These are phyloP conservation scores for Glaucomys volans DNA, from an alignment of 2,113 vertebrate species.

Conservation along the genomic window DNA sequence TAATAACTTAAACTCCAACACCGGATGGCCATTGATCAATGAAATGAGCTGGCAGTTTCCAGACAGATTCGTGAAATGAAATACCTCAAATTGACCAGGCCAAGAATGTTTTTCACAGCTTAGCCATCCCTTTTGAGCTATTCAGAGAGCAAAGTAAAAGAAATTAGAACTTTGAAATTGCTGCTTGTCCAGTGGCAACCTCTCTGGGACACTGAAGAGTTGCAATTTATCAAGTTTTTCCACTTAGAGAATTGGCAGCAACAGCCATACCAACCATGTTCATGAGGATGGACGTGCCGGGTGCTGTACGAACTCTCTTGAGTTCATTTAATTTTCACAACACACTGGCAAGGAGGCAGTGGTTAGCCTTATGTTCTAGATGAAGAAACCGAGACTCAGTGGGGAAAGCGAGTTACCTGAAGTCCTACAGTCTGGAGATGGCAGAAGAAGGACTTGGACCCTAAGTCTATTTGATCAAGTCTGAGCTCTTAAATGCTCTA, in stretches of 20 bases:
- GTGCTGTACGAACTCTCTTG: background rate
- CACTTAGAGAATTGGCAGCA: constrained; percentile 36
- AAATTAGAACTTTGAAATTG: constrained; percentile 81
- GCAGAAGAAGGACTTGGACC: background rate
- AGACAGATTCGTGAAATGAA: constrained; percentile 74
- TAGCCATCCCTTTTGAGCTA: constrained; percentile 77
- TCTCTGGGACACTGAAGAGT: constrained; percentile 67
- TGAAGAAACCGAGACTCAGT: background rate
- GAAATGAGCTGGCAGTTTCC: constrained; percentile 75
- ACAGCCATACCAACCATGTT: background rate
- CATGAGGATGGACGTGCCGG: background rate
- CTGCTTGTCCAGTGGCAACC: constrained; percentile 72
- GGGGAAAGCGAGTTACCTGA: background rate
- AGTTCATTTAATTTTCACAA: constrained; percentile 57
- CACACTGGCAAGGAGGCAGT: background rate
- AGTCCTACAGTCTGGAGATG: background rate
- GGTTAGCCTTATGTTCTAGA: constrained; percentile 5
- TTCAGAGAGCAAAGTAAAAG: constrained; percentile 77
- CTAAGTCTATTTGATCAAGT: background rate
- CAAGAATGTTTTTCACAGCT: constrained; percentile 71
- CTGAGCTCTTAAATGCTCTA: background rate
- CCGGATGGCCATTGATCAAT: constrained; percentile 70
- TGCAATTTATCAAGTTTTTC: constrained; percentile 64
- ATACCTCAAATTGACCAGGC: constrained; percentile 75
- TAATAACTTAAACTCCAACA: constrained; percentile 67